These are phyloP conservation scores for Chiloscyllium punctatum DNA, from an alignment of 2,797 vertebrate genomes.

Conservation along the genomic window DNA sequence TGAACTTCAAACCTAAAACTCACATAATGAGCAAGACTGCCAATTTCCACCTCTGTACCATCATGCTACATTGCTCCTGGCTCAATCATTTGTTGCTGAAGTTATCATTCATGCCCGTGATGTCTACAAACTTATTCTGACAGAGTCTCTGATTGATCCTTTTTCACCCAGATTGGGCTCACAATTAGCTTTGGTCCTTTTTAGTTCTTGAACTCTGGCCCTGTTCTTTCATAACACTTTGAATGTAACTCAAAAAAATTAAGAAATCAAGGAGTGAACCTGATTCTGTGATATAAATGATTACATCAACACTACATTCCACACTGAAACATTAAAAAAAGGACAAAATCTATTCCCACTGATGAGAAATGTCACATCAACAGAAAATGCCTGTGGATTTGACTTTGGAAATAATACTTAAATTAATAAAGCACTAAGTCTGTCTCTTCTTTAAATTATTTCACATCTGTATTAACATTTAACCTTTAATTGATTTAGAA, in stretches of 20 bases:
- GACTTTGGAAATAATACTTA: background rate
- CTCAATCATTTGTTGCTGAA: too few species aligned
- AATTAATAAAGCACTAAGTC: too few species aligned
- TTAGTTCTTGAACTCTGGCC: background rate
- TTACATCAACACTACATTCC: background rate
- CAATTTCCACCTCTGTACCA: too few species aligned
- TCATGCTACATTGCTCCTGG: too few species aligned
- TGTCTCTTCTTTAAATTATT: background rate
- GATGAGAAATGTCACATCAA: background rate
- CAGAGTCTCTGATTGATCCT: background rate
- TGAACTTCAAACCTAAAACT: too few species aligned
- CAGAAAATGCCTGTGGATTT: background rate
- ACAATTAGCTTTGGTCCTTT: background rate
- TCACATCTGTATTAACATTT: background rate
- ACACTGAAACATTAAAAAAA: background rate
- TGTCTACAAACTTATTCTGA: too few species aligned
- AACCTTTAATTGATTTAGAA: background rate
- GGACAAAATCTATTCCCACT: too few species aligned
- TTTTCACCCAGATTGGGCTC: background rate
- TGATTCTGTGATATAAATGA: background rate
- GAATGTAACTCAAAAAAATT: background rate
- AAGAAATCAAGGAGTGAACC: background rate
- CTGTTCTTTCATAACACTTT: background rate
- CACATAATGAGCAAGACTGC: too few species aligned
- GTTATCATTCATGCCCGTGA: too few species aligned